Evolutionary conservation across 2,888 invertebrate species (phyloP).

Genomic region (Acholoe squamosa): DNA sequence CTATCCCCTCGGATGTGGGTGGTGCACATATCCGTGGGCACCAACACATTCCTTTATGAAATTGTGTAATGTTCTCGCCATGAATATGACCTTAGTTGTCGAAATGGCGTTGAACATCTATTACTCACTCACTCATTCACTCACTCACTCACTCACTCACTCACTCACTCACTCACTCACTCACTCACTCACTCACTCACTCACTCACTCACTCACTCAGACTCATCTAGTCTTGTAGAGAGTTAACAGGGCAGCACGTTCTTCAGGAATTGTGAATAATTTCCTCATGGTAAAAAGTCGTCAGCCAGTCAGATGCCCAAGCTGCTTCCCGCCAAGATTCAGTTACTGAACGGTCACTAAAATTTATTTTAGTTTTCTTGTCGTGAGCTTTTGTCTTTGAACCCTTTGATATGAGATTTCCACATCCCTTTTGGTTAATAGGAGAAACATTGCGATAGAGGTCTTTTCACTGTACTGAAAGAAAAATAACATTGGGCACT

Average conservation of each 20-base stretch:
- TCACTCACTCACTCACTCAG: slow-evolving; percentile 69
- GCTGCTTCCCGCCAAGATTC: slow-evolving; percentile 20
- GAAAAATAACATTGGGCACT: no score
- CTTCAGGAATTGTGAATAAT: not conserved
- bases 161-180: slow-evolving; percentile 41
- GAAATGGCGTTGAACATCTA: no score
- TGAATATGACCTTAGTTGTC: no score
- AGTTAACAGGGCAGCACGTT: not conserved
- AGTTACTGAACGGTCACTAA: not conserved
- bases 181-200: slow-evolving; percentile 69
- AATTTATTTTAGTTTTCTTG: not conserved
- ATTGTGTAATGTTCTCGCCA: no score
- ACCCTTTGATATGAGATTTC: not conserved
- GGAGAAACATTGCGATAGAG: no score
- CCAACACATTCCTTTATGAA: no score
- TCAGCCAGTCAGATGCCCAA: not conserved
- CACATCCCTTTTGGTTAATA: no score
- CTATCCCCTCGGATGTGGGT: no score
- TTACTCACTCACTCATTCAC: no score
- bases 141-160: not conserved
- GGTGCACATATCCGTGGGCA: no score
- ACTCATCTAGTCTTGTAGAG: no score
- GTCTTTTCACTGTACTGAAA: no score
- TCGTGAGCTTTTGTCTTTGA: not conserved
- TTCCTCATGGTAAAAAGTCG: not conserved